Base-by-base conservation (phyloP, 2,113 vertebrate genomes). In the Tympanuchus pallidicinctus region DNA sequence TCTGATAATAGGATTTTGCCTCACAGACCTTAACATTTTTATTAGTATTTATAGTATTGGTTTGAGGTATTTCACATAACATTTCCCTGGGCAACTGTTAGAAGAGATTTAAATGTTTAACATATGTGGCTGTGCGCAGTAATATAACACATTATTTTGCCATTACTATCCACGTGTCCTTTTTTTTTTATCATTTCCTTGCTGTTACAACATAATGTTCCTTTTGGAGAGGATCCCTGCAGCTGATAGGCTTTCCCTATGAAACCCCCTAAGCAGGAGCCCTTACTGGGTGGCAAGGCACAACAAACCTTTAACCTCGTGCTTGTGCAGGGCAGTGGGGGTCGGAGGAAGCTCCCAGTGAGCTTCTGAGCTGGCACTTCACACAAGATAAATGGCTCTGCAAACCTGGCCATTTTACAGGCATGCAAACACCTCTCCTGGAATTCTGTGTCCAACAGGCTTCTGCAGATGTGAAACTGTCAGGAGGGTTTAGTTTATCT, bases 21-120 rank as follows among this genome's bases (percentile, higher is more conserved):
- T 76, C 84, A 89, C 42, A 82, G 36, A 82, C 57, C 76, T 94
- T 95, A 86, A 82, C 34, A 54, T 12, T 90, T 95, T 83, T 92
- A 88, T 82, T 93, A 75, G 85, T 77, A 83, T 95, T 95, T 96
- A 93, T 93, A 57, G 43, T 81, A 71, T 84, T 72, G 79, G 76
- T 94, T 91, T 96, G 92, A 94, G 84, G 75, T 91, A 91, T 91
- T 96, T 91, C 89, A 82, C 20, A 13, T 71, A 85, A 78, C 7
- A 4, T 93, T 93, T 93, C 80, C 94, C 90, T 72, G 47, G 67
- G 56, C 78, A 95, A 91, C 78, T 82, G 63, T 95, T 91, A 92
- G 66, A 36, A 90, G 81, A 71, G 67, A 66, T 77, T 91, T 60
- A 88, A 89, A 96, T 91, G 74, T 85, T 87, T 91, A 94, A 91